Percentiles rank a stretch among this genome's conserved stretches.
phyloP scores from a whole-genome alignment of 2,113 vertebrate species.

The Oryzias celebensis region DNA sequence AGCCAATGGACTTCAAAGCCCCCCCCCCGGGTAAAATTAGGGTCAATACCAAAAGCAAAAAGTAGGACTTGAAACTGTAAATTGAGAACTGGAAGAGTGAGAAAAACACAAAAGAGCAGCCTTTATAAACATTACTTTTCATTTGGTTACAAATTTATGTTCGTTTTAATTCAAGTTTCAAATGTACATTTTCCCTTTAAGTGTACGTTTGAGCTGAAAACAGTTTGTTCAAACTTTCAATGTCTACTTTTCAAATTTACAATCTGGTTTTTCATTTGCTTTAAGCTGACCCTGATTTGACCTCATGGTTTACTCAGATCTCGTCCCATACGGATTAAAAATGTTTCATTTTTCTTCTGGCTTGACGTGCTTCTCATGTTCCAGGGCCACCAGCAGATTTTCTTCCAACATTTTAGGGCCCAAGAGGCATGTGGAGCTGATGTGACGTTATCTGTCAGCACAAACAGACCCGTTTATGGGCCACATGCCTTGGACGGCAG shows the following conservation, averaged over 20 bases:
- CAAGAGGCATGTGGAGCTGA: background rate
- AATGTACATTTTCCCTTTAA: background rate
- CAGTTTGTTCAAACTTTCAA: too few relatives aligned
- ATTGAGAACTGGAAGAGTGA: too few relatives aligned
- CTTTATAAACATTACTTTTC: too few relatives aligned
- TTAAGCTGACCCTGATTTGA: background rate
- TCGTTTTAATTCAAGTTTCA: too few relatives aligned
- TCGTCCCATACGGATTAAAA: slow-evolving; percentile 1
- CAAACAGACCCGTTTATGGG: slow-evolving; percentile 14
- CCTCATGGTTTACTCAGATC: background rate
- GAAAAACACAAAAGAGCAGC: too few relatives aligned
- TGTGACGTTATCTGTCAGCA: slow-evolving; percentile 4
- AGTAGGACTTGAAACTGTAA: too few relatives aligned
- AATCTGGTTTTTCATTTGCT: too few relatives aligned
- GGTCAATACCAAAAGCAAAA: too few relatives aligned
- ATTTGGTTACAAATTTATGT: too few relatives aligned
- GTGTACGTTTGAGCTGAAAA: background rate
- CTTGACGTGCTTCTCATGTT: background rate
- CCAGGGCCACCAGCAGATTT: slow-evolving; percentile 1
- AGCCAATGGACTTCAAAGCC: too few relatives aligned
- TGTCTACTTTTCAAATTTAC: too few relatives aligned
- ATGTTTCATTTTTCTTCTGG: background rate
- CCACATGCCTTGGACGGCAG: slow-evolving; percentile 21
- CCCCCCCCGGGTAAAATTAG: too few relatives aligned
- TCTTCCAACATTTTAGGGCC: slow-evolving; percentile 4